These are phyloP conservation scores for Phoxinus dragarum DNA, from an alignment of 2,797 vertebrate genomes.

Conservation along the genomic window DNA sequence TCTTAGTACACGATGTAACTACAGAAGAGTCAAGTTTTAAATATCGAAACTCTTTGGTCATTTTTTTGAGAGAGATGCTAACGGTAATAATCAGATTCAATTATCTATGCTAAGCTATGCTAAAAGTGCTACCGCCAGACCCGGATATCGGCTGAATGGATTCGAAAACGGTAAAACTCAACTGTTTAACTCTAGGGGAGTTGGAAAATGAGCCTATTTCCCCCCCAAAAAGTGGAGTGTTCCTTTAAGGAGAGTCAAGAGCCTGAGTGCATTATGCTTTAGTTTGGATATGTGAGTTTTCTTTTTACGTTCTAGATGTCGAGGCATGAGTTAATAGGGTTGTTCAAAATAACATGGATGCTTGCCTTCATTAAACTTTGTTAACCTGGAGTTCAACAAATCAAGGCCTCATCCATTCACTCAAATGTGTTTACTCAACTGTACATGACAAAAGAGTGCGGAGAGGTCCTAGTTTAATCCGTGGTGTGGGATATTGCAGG, in stretches of 20 bases:
- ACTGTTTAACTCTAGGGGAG: too few species aligned
- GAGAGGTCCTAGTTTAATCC: neutral
- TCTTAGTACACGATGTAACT: too few species aligned
- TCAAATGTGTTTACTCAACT: neutral
- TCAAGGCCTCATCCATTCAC: constrained; percentile 10
- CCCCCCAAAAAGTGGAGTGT: too few species aligned
- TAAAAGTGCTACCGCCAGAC: too few species aligned
- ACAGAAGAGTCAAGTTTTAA: too few species aligned
- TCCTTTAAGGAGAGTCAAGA: constrained; percentile 45
- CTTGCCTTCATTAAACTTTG: neutral
- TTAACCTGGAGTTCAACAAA: constrained; percentile 7
- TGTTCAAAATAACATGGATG: neutral
- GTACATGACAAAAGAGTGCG: neutral
- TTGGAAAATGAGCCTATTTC: too few species aligned
- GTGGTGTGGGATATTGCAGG: neutral
- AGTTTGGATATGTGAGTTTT: neutral
- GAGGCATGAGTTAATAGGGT: neutral
- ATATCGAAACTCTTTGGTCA: too few species aligned
- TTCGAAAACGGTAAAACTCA: too few species aligned
- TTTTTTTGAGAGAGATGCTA: too few species aligned
- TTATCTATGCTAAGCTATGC: too few species aligned
- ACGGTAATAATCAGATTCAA: too few species aligned
- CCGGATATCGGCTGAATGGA: too few species aligned
- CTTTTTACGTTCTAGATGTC: neutral
- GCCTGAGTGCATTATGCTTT: neutral